Evolutionary conservation across 35 echinoderm and acorn worm genomes (phyloP).

Genomic region (Holothuria glaberrima): DNA sequence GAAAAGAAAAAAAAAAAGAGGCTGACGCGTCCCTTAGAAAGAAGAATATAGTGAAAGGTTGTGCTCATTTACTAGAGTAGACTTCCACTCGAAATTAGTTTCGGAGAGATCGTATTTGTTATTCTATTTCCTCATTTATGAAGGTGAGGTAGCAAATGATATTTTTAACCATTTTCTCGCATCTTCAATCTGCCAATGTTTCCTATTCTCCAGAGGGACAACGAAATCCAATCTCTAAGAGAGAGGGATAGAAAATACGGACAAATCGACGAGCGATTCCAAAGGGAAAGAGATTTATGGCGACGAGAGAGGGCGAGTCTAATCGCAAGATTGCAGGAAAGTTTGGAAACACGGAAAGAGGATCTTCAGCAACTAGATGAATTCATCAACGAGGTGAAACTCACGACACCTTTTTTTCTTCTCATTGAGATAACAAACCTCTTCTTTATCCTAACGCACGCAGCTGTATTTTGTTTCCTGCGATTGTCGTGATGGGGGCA

Average conservation of each 20-base stretch:
- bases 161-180: neutral
- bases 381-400: slow-evolving; percentile 73
- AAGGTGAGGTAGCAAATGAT: neutral
- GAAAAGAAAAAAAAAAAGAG: neutral
- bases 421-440: too few species aligned
- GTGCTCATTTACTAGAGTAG: too few species aligned
- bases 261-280: slow-evolving; percentile 77
- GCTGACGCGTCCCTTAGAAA: neutral
- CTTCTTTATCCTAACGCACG: too few species aligned
- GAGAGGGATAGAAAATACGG: slow-evolving; percentile 67
- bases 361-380: slow-evolving; percentile 81
- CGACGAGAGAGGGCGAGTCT: slow-evolving; percentile 73
- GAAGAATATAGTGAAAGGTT: too few species aligned
- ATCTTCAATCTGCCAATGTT: neutral
- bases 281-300: slow-evolving; percentile 86
- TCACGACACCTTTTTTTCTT: too few species aligned
- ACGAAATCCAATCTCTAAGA: slow-evolving; percentile 64
- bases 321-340: slow-evolving; percentile 77
- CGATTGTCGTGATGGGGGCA: too few species aligned
- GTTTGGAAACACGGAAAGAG: slow-evolving; percentile 65
- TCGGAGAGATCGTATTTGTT: neutral
- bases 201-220: slow-evolving; percentile 63
- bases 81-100: neutral
- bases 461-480: too few species aligned
- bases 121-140: neutral